Percentiles rank a stretch among this genome's conserved stretches.
Conservation (phyloP, 2,113 vertebrate species). For the Lota lota region DNA sequence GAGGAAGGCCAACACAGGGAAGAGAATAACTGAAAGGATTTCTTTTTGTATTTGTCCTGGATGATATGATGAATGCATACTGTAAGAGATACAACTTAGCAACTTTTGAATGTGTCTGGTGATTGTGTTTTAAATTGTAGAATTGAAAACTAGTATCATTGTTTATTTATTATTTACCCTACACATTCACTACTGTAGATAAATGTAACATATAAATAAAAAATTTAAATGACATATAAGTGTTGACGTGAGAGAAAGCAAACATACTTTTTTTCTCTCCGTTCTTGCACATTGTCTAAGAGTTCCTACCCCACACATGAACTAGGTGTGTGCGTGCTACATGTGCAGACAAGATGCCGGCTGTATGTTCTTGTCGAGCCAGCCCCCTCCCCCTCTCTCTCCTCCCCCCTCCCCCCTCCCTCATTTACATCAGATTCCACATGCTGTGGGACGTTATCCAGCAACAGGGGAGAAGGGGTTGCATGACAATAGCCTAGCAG, state of each 20-base stretch:
- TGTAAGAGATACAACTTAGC: too few relatives aligned
- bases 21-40: neutral
- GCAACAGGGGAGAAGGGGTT: neutral
- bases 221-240: neutral
- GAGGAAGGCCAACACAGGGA: neutral
- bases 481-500: neutral
- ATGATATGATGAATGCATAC: too few relatives aligned
- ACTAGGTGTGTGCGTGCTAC: conserved; percentile 1
- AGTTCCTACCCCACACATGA: neutral
- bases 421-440: too few relatives aligned
- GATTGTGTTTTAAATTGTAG: neutral
- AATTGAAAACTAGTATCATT: too few relatives aligned
- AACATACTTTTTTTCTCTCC: too few relatives aligned
- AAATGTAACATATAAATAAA: neutral
- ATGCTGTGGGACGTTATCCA: too few relatives aligned
- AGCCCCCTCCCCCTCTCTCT: neutral
- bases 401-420: too few relatives aligned
- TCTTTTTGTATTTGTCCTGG: neutral
- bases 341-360: conserved; percentile 21
- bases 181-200: neutral
- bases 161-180: too few relatives aligned
- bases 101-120: neutral
- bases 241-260: too few relatives aligned
- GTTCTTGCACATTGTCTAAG: too few relatives aligned
- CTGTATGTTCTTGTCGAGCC: conserved; percentile 1